Evolutionary conservation across 2,113 vertebrate genomes (phyloP), one percentile per base, ranked within the genome.

Genomic region (Stigmatopora argus): DNA sequence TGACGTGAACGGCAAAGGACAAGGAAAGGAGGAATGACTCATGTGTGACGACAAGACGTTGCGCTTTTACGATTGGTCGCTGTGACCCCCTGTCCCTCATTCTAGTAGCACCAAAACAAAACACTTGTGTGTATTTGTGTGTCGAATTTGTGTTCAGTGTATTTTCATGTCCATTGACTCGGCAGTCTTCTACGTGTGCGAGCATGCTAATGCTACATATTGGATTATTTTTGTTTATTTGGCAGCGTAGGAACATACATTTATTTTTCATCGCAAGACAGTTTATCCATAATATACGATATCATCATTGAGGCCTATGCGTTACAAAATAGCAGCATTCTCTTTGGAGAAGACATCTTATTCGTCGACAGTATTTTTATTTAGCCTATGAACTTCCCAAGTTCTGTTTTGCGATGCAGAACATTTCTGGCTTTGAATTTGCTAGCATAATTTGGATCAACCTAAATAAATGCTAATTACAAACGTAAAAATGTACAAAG

Each of bases 1-100:
- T 86, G 78, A 87, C 63, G 74, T 70, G 23, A 48, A 47, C 66
- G 69, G 71, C 12, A 46, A n/a, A 21, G 65, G 68, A 78, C 57
- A 67, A 65, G 62, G 61, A 64, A 72, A 66, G 61, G 67, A 85
- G 65, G 47, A 57, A 66, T 85, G 85, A 89, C 83, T 87, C 81
- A 86, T 82, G 73, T 73, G 63, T 77, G 76, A 78, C 35, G 58
- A 68, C 66, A 70, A 70, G 58, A 21, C 62, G 26, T 2, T 12
- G 41, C 45, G 5, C 23, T 61, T 41, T 44, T 14, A 41, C 41
- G n/a, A 44, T 44, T 14, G 9, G 34, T 11, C 21, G n/a, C 19
- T 44, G 12, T 11, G 4, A 45, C 12, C 18, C 4, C 41, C 9
- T 41, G n/a, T 11, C 12, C 59, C 44, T 3, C 57, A 8, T n/a